Percentiles rank a stretch among this genome's conserved stretches.
phyloP scores from a whole-genome alignment of 2,113 vertebrate species.

The Cyprichromis sp. region DNA sequence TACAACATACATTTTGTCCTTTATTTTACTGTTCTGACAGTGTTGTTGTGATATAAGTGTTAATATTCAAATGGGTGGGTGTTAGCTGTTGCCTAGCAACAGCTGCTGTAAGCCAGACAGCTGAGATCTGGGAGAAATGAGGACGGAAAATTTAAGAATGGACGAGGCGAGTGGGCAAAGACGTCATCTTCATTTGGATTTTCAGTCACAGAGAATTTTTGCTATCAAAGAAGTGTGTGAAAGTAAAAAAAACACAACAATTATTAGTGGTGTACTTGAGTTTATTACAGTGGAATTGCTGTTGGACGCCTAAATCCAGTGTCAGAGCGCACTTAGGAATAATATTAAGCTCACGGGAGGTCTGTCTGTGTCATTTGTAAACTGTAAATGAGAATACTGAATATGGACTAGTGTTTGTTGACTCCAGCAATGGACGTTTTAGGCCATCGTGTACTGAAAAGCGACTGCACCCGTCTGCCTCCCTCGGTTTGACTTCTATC shows the following conservation, averaged over 20 bases:
- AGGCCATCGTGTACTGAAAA: not conserved
- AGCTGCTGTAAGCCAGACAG: not conserved
- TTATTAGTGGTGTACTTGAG: not conserved
- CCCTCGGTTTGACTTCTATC: not conserved
- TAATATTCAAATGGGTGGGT: conserved; percentile 20
- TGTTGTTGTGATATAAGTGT: not conserved
- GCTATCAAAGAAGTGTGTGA: not conserved
- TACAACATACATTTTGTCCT: not conserved
- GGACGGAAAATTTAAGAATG: conserved; percentile 19
- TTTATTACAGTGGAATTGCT: not conserved
- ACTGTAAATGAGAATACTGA: not conserved
- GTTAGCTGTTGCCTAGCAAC: conserved; percentile 47
- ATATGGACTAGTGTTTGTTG: not conserved
- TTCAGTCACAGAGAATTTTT: not conserved
- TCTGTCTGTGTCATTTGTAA: not conserved
- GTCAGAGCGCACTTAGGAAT: not conserved
- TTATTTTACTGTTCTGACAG: not conserved
- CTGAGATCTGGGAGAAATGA: not conserved
- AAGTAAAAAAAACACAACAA: not conserved
- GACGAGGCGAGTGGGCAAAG: not conserved
- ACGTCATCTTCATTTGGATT: not conserved
- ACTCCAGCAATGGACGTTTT: not conserved
- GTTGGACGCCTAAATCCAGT: not conserved
- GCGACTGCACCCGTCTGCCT: not conserved
- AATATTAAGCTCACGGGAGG: not conserved